A percentile compares a stretch with the other conserved stretches of the same genome.
These are phyloP conservation scores for Lithophane socia DNA, from an alignment of 2,888 invertebrate species.

Conservation along the genomic window DNA sequence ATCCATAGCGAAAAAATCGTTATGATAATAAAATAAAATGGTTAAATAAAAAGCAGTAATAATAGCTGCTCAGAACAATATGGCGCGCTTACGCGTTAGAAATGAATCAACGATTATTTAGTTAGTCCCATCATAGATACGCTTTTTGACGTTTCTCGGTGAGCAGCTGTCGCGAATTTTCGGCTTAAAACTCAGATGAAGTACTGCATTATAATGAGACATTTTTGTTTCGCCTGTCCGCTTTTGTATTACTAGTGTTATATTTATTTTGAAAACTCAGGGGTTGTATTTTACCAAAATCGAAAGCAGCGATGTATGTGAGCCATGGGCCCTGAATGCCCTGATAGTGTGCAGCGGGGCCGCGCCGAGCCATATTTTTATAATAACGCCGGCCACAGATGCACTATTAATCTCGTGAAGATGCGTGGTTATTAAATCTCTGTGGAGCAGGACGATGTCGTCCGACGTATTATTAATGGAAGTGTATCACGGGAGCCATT, in stretches of 20 bases:
- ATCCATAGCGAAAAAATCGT: slow-evolving; percentile 88
- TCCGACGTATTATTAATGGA: slow-evolving; percentile 88
- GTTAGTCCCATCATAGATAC: slow-evolving; percentile 81
- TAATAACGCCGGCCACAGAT: slow-evolving; percentile 85
- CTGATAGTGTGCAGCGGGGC: slow-evolving; percentile 46
- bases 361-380: slow-evolving; percentile 77
- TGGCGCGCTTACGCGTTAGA: slow-evolving; percentile 80
- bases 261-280: slow-evolving; percentile 67
- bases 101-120: slow-evolving; percentile 87
- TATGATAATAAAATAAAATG: slow-evolving; percentile 89
- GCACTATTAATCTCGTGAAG: slow-evolving; percentile 86
- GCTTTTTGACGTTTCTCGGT: slow-evolving; percentile 82
- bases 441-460: slow-evolving; percentile 84
- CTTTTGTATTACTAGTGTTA: slow-evolving; percentile 75
- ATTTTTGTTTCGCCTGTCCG: slow-evolving; percentile 82
- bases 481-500: slow-evolving; percentile 90
- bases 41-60: slow-evolving; percentile 87
- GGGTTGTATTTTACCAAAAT: slow-evolving; percentile 59
- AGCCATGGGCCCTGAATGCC: slow-evolving; percentile 26
- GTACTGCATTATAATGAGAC: slow-evolving; percentile 85
- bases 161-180: slow-evolving; percentile 86
- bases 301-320: slow-evolving; percentile 53
- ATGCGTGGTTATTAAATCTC: slow-evolving; percentile 88
- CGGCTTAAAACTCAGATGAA: slow-evolving; percentile 83
- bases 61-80: slow-evolving; percentile 88